A percentile compares a stretch with the other conserved stretches of the same genome.
Evolutionary conservation across 2,797 vertebrate genomes (phyloP).

Genomic region (Pangasius macronema): DNA sequence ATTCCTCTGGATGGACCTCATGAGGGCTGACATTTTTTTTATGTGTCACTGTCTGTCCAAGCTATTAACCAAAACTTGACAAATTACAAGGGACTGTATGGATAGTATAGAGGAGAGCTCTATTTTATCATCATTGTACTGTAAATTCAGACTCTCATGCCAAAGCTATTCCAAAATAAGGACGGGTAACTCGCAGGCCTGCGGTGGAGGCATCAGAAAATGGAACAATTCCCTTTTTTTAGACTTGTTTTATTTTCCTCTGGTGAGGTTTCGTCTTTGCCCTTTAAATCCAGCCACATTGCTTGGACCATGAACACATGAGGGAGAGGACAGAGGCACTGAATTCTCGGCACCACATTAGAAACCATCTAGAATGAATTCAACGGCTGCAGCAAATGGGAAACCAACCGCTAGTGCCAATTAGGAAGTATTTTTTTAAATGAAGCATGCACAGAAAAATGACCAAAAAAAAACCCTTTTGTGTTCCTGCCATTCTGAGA

Average conservation of each 20-base stretch:
- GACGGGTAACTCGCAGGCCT: conserved; percentile 29
- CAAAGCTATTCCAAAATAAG: conserved; percentile 14
- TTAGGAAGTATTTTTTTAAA: conserved; percentile 36
- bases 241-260: conserved; percentile 40
- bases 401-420: conserved; percentile 19
- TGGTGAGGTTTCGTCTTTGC: conserved; percentile 34
- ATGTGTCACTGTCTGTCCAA: conserved; percentile 18
- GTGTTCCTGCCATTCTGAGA: conserved; percentile 18
- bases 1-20: background rate
- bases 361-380: conserved; percentile 34
- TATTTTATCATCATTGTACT: conserved; percentile 18
- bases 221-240: conserved; percentile 27
- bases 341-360: conserved; percentile 38
- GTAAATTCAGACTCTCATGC: conserved; percentile 22
- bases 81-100: background rate
- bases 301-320: conserved; percentile 25
- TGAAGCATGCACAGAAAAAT: conserved; percentile 24
- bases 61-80: background rate
- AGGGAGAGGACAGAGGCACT: conserved; percentile 5
- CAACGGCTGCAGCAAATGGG: background rate
- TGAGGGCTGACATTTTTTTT: background rate
- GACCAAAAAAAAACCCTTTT: background rate
- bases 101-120: background rate
- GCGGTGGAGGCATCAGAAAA: conserved; percentile 14
- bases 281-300: conserved; percentile 42